Percentiles rank a stretch among this genome's conserved stretches.
Evolutionary conservation across 2,888 invertebrate genomes (phyloP).

Genomic region (Melanophora roralis): DNA sequence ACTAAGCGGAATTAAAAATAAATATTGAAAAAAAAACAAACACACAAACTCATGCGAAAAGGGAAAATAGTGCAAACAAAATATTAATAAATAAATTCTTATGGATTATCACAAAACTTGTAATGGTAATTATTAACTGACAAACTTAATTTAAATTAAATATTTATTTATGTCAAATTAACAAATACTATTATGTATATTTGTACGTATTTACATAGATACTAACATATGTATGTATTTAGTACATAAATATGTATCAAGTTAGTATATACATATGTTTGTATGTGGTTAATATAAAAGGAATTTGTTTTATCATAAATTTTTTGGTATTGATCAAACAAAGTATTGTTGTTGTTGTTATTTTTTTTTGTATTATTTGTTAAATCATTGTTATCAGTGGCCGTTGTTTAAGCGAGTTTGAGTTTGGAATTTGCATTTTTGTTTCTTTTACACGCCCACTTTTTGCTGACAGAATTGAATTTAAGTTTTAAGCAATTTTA

Average conservation of each 20-base stretch:
- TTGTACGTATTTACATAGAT: not conserved
- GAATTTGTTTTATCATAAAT: slow-evolving; percentile 36
- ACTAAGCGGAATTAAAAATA: slow-evolving; percentile 15
- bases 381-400: slow-evolving; percentile 31
- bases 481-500: too few species aligned
- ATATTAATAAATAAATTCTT: slow-evolving; percentile 23
- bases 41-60: too few species aligned
- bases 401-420: not conserved
- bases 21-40: too few species aligned
- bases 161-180: slow-evolving; percentile 5
- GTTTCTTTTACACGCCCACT: slow-evolving; percentile 52
- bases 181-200: not conserved
- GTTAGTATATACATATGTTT: too few species aligned
- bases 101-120: slow-evolving; percentile 73
- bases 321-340: slow-evolving; percentile 58
- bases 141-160: slow-evolving; percentile 16
- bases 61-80: slow-evolving; percentile 11
- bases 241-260: not conserved
- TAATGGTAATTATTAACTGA: slow-evolving; percentile 68
- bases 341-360: not conserved
- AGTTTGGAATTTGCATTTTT: not conserved
- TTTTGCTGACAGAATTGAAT: slow-evolving; percentile 49
- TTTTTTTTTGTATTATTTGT: slow-evolving; percentile 16
- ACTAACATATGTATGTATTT: not conserved
- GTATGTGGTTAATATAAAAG: too few species aligned